Base-by-base conservation (phyloP, 1,140 invertebrate species). In the Drosophila teissieri region DNA sequence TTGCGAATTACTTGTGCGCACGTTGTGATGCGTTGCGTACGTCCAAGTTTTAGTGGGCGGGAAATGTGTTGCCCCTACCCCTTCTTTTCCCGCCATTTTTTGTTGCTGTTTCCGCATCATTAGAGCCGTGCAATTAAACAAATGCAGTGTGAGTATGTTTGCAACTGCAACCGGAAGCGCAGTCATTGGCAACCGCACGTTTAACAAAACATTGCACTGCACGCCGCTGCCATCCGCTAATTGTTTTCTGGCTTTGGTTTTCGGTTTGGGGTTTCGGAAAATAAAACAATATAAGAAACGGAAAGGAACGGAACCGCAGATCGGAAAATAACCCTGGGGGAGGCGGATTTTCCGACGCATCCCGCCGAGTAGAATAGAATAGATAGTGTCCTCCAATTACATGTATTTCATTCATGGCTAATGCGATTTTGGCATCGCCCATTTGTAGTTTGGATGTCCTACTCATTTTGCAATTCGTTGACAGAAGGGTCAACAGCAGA, bases 71-170 rank as follows among this genome's bases (percentile, higher is more conserved):
- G 27, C 34, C 44, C 15, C 40, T 24, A 27, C 36, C 39, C 44
- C 15, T 22, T 10, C 14, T 3, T 14, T 12, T 4, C 14, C n/a
- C 14, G 7, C 37, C 8, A 3, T 42, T 37, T 40, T 46, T 39
- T 46, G 14, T 49, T 17, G 36, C 49, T 37, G 45, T 77, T 85
- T 85, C 82, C 82, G 82, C 64, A 73, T 81, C 78, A 72, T 81
- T 80, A 69, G 60, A 81, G 57, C 51, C 45, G 46, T 67, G 82
- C 82, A 85, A 85, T 81, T 85, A 86, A 67, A 67, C 46, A 85
- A 85, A 78, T 81, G 69, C 68, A 85, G 52, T 64, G 54, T 57
- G 24, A 22, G 27, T 51, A 51, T 4, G 42, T 52, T 55, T 52
- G 60, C 63, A 27, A 40, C 24, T 31, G 15, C 51, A 49, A 70